These are phyloP conservation scores for Adelphocoris suturalis DNA, from an alignment of 2,888 invertebrate species.

Conservation along the genomic window DNA sequence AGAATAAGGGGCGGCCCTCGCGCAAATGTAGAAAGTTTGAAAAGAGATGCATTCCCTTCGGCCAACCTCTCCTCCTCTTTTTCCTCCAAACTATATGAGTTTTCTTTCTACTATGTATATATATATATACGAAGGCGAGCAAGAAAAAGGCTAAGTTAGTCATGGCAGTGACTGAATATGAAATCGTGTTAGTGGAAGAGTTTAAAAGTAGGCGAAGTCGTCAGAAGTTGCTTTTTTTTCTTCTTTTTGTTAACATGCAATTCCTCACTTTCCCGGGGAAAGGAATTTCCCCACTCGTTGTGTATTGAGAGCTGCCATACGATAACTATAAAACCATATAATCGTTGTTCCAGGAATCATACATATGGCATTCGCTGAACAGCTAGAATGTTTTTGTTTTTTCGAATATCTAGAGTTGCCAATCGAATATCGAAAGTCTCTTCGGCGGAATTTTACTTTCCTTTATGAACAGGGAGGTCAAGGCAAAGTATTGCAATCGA, in stretches of 20 bases:
- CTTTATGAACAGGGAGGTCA: no score
- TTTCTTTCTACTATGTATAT: conserved; percentile 16
- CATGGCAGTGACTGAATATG: conserved; percentile 59
- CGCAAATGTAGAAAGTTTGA: conserved; percentile 62
- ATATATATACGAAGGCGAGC: background rate
- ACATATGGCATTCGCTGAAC: no score
- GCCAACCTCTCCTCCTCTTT: background rate
- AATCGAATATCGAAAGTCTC: no score
- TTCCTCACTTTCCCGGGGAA: conserved; percentile 13
- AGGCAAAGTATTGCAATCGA: no score
- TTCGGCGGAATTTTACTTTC: no score
- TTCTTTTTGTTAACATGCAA: conserved; percentile 60
- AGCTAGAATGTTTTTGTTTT: no score
- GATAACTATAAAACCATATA: no score
- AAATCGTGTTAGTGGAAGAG: conserved; percentile 55
- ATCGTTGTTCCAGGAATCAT: no score
- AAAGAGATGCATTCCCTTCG: conserved; percentile 42
- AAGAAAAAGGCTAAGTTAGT: conserved; percentile 56
- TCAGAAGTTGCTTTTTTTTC: conserved; percentile 52
- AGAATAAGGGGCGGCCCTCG: conserved; percentile 41
- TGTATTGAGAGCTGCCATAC: background rate
- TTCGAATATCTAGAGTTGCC: no score
- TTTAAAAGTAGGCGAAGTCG: conserved; percentile 53
- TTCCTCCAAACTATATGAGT: conserved; percentile 36
- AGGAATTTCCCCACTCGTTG: background rate